Conservation (phyloP, 2,888 invertebrate species). For the Halictus ligatus region DNA sequence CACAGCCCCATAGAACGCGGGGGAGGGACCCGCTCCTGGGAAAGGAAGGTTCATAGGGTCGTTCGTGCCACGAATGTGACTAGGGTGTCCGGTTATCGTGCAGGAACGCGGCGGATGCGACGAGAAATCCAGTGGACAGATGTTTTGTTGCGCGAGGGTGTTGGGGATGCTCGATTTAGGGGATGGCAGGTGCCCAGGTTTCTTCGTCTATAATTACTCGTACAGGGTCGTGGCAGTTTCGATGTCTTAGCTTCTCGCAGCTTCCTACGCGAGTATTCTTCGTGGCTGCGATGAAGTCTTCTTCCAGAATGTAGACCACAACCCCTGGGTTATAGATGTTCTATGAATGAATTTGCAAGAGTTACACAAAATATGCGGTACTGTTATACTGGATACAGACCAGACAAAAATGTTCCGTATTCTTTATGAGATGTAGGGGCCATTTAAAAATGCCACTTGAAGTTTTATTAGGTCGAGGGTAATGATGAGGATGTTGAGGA, state of each 20-base stretch:
- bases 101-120: not conserved
- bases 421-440: no score
- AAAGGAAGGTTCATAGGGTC: conserved; percentile 26
- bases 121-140: not conserved
- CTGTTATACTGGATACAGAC: no score
- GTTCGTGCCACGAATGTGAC: conserved; percentile 17
- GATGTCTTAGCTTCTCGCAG: not conserved
- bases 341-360: no score
- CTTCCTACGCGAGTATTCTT: not conserved
- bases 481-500: no score
- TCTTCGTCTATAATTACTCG: not conserved
- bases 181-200: not conserved
- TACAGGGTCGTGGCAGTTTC: not conserved
- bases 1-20: not conserved
- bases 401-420: no score
- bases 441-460: no score
- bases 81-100: conserved; percentile 7
- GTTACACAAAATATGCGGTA: no score
- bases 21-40: conserved; percentile 25
- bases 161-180: not conserved
- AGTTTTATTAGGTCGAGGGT: no score
- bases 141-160: not conserved
- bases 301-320: no score
- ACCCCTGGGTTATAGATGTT: no score
- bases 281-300: not conserved